Evolutionary conservation across 2,888 invertebrate genomes (phyloP), one percentile per base, ranked within the genome.

Genomic region (Lypha dubia): DNA sequence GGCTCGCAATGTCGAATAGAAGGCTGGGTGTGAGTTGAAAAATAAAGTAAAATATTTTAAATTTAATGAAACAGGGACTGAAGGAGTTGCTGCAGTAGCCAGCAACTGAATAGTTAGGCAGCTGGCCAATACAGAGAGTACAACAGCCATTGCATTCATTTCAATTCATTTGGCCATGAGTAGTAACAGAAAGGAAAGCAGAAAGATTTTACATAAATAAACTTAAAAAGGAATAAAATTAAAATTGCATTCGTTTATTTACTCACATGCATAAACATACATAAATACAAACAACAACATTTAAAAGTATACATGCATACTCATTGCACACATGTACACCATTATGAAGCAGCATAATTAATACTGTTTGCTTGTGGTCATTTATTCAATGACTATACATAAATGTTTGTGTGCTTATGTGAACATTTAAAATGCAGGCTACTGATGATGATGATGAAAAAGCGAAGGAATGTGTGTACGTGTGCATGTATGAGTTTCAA

Each of bases 1-100:
- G 28, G 97, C 95, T 84, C 96, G 94, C 63, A 97, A 92, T 0
- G 96, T 95, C 9, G 96, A 94, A 89, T 95, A 96, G 53, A 95
- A 95, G 24, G 97, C 97, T 96, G 41, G 2, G 2, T 28, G 24
- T 20, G 46, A 22, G 46, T n/a, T n/a, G n/a, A n/a, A n/a, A n/a
- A n/a, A n/a, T n/a, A n/a, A n/a, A n/a, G n/a, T n/a, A 46, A 44
- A 13, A 62, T 17, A 38, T 35, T 22, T 5, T 22, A 35, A 15
- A 60, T 70, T 22, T 17, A 24, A 44, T 13, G n/a, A 15, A 46
- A 58, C 32, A 58, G 56, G 51, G 17, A 58, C 32, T n/a, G n/a
- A n/a, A 58, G 56, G 58, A 41, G n/a, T n/a, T n/a, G n/a, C n/a
- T n/a, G n/a, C 24, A 74, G 22, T 1, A n/a, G n/a, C n/a, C n/a